A percentile compares a stretch with the other conserved stretches of the same genome.
These are phyloP conservation scores for Perodicticus potto DNA, from an alignment of 2,797 vertebrate species.

Conservation along the genomic window DNA sequence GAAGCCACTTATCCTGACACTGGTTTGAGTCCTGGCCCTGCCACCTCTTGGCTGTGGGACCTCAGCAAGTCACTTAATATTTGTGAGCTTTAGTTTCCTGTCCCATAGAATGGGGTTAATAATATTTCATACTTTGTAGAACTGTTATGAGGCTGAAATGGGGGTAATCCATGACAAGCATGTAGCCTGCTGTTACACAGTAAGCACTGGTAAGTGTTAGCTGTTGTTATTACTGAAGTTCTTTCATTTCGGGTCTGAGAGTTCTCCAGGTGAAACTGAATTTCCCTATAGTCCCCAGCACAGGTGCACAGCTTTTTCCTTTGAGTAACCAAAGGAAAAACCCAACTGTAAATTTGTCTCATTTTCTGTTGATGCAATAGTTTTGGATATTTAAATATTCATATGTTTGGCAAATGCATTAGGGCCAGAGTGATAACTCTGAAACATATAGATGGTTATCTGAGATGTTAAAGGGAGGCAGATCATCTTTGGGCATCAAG, in stretches of 20 bases:
- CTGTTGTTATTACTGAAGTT: not conserved
- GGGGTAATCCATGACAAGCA: not conserved
- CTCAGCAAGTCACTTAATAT: not conserved
- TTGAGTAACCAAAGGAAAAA: constrained; percentile 61
- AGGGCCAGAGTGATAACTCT: constrained; percentile 86
- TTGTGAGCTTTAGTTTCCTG: not conserved
- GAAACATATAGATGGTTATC: constrained; percentile 85
- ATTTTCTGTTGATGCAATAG: constrained; percentile 82
- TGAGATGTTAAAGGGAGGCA: constrained; percentile 87
- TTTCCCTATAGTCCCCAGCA: constrained; percentile 15
- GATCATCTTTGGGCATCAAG: constrained; percentile 82
- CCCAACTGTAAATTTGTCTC: constrained; percentile 74
- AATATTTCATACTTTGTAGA: not conserved
- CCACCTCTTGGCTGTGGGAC: not conserved
- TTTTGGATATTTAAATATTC: constrained; percentile 89
- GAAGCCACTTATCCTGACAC: too few species aligned
- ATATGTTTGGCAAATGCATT: constrained; percentile 87
- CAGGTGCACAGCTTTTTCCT: not conserved
- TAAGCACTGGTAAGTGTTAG: not conserved
- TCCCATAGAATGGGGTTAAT: not conserved
- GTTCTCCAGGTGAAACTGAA: constrained; percentile 31
- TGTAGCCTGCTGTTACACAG: not conserved
- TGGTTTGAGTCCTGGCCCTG: not conserved
- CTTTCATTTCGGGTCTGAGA: not conserved
- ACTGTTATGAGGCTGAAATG: not conserved